Conservation (phyloP, 2,797 vertebrate genomes). For the Cynodonichthys magdalenae region DNA sequence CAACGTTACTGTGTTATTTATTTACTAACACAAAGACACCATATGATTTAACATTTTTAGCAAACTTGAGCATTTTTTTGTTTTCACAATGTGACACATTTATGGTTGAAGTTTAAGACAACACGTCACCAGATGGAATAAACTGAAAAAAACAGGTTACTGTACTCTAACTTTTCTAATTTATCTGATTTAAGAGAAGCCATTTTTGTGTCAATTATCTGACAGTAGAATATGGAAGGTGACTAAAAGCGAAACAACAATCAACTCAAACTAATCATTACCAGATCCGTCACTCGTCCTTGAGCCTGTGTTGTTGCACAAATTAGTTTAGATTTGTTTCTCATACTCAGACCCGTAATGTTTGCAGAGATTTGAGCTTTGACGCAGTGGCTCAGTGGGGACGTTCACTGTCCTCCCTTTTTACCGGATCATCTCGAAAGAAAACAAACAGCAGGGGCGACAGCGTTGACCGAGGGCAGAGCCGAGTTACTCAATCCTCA, state of each 20-base stretch:
- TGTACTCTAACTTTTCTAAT: not conserved
- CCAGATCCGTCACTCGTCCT: not conserved
- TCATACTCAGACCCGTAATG: not conserved
- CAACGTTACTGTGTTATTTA: too few relatives aligned
- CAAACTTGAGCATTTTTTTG: too few relatives aligned
- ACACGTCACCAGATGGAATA: not conserved
- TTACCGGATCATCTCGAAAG: conserved; percentile 16
- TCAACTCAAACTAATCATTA: conserved; percentile 1
- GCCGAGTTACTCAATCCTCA: not conserved
- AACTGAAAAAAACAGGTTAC: not conserved
- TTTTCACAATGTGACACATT: too few relatives aligned
- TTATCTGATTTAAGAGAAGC: not conserved
- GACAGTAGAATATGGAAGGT: not conserved
- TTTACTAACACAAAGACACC: too few relatives aligned
- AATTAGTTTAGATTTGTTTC: not conserved
- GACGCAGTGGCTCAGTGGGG: conserved; percentile 15
- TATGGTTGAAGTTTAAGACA: too few relatives aligned
- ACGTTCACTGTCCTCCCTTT: conserved; percentile 24
- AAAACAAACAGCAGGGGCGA: conserved; percentile 37
- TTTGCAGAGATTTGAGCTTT: conserved; percentile 11
- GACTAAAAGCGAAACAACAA: conserved; percentile 18
- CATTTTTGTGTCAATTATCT: not conserved
- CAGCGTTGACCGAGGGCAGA: not conserved
- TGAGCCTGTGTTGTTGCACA: not conserved
- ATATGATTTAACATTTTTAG: too few relatives aligned